These are phyloP conservation scores for Liodrosophila aerea DNA, from an alignment of 2,888 invertebrate genomes.

Conservation along the genomic window DNA sequence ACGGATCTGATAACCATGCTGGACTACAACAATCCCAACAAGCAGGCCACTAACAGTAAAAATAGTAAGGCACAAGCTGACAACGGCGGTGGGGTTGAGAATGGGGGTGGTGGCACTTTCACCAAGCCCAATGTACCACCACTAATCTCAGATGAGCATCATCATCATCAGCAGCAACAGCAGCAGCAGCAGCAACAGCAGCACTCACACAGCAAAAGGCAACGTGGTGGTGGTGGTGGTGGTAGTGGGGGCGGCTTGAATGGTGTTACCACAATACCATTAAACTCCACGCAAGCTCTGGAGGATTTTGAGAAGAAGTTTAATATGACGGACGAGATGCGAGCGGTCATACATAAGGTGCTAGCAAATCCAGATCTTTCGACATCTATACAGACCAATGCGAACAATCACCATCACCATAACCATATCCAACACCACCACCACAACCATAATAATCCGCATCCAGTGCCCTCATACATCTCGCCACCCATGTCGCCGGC, in stretches of 20 bases:
- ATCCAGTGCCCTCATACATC: constrained; percentile 77
- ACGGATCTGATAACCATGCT: constrained; percentile 79
- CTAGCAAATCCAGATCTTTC: constrained; percentile 81
- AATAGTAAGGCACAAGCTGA: constrained; percentile 2
- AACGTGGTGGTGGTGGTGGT: constrained; percentile 10
- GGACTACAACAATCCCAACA: constrained; percentile 77
- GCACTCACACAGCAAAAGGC: constrained; percentile 24
- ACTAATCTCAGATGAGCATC: constrained; percentile 46
- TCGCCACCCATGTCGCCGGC: constrained; percentile 81
- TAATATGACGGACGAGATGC: constrained; percentile 82
- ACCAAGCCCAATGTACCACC: constrained; percentile 67
- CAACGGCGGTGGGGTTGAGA: neutral
- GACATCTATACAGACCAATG: constrained; percentile 81
- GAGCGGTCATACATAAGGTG: constrained; percentile 81
- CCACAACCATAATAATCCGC: constrained; percentile 15
- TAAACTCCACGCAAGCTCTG: constrained; percentile 76
- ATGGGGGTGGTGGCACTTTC: constrained; percentile 47
- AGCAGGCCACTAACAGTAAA: constrained; percentile 30
- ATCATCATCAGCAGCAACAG: constrained; percentile 14
- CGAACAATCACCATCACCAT: constrained; percentile 28
- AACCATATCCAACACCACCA: constrained; percentile 7
- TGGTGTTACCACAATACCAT: constrained; percentile 65
- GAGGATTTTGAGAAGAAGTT: constrained; percentile 81
- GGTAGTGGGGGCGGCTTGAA: constrained; percentile 2
- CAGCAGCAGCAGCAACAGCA: constrained; percentile 15